Base-by-base conservation (phyloP, 2,113 vertebrate species). In the Clupea harengus region DNA sequence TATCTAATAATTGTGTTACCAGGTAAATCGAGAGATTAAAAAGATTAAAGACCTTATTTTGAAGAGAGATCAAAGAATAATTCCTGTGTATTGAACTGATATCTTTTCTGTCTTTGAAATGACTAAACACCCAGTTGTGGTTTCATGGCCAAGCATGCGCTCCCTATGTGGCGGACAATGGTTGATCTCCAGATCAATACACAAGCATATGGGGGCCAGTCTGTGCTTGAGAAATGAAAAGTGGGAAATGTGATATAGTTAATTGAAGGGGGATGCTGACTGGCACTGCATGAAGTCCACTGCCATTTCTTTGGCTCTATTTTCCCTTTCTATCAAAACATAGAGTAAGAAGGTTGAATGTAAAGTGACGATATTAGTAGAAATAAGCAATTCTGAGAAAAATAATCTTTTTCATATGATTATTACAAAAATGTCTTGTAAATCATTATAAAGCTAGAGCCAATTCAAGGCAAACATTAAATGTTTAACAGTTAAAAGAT, bases 131-230 rank as follows among this genome's bases (percentile, higher is more conserved):
- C 20, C 72, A 78, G 28, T 78, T 39, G 64, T 72, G 72, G 72
- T 39, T 32, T 39, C 72, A 78, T 44, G 64, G 64, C 25, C 64
- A 72, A 28, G 72, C 72, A 60, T 60, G 54, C 18, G 54, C 54
- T 20, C 88, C 89, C 89, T 39, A 22, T 78, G 83, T 86, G 86
- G 85, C 86, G 84, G 86, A 87, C 81, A 84, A 83, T 87, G 50
- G 22, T 84, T 90, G 86, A 91, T 90, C 87, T 90, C 78, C 67
- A 50, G 90, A 93, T 94, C 89, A 91, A 94, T 93, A 91, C 10
- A 50, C 17, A 84, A 89, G 86, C 85, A 88, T 85, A 88, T 85
- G 82, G 87, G 89, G 88, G 88, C 86, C 83, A 85, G 87, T 72
- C 82, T 86, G 52, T 89, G 87, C n/a, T 84, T 84, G 52, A 84